These are phyloP conservation scores for Tachina lurida DNA, from an alignment of 2,888 invertebrate genomes.

Conservation along the genomic window DNA sequence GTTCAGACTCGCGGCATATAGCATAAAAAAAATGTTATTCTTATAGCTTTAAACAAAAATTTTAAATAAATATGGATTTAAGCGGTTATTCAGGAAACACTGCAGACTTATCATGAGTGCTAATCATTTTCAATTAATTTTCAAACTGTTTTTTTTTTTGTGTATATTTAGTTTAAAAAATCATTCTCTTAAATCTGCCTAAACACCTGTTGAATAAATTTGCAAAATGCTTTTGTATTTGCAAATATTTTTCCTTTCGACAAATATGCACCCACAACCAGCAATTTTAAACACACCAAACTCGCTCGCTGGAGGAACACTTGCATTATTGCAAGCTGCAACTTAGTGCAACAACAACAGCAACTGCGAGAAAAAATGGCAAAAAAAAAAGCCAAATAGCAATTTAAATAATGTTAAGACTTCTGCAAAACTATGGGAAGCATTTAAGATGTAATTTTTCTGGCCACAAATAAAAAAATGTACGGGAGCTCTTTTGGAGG, in stretches of 20 bases:
- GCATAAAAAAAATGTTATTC: neutral
- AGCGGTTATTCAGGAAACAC: neutral
- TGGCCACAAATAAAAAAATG: neutral
- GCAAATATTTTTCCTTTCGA: slow-evolving; percentile 63
- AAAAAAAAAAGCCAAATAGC: slow-evolving; percentile 49
- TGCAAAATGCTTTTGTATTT: slow-evolving; percentile 44
- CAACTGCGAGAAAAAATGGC: slow-evolving; percentile 35
- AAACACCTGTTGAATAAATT: slow-evolving; percentile 70
- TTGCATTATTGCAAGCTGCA: slow-evolving; percentile 45
- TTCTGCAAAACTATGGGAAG: slow-evolving; percentile 71
- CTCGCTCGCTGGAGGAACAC: slow-evolving; percentile 40
- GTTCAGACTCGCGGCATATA: neutral
- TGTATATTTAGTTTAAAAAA: slow-evolving; percentile 55
- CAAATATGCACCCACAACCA: slow-evolving; percentile 69
- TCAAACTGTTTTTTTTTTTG: slow-evolving; percentile 9
- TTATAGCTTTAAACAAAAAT: too few relatives aligned
- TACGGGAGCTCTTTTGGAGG: neutral
- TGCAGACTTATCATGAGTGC: slow-evolving; percentile 65
- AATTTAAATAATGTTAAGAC: slow-evolving; percentile 70
- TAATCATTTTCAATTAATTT: slow-evolving; percentile 64
- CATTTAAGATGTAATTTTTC: slow-evolving; percentile 69
- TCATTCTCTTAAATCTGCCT: slow-evolving; percentile 60
- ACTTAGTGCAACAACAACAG: slow-evolving; percentile 6
- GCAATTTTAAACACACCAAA: slow-evolving; percentile 9
- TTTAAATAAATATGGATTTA: neutral